Evolutionary conservation across 2,113 vertebrate species (phyloP), one percentile per base, ranked within the genome.

Genomic region (Amblyornis subalaris): DNA sequence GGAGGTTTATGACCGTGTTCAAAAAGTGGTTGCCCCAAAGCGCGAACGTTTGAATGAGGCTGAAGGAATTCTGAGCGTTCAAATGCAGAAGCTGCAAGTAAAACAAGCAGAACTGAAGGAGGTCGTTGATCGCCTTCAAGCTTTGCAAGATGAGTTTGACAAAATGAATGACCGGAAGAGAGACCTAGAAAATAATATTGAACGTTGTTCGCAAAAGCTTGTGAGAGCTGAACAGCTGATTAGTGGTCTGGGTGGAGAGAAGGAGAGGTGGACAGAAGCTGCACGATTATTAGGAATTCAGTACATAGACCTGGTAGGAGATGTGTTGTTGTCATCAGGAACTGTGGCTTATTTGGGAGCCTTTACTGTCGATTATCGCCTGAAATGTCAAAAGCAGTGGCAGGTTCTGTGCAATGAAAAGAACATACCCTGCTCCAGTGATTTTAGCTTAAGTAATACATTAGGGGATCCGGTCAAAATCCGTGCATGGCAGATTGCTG

Each of bases 211-310:
- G 7, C 98, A 99, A 75, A 99, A 99, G 95, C 96, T 99, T 3
- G 67, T 98, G 84, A 96, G 99, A 65, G 99, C 99, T 40, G 99
- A 99, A 50, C 98, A 99, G 88, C 96, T 99, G 45, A 99, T 99
- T 6, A 98, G 98, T 42, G 99, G 99, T 20, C 98, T 99, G 48
- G 98, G 99, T 17, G 99, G 99, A 38, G 99, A 99, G 96, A 99
- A 99, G 93, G 98, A 99, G 40, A 97, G 99, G 42, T 99, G 99
- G 99, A 99, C 98, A 14, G 99, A 99, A 90, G 98, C 98, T 6
- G 98, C 98, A 12, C 93, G 95, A 21, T 85, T 97, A 15, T 95
- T 99, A 15, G 98, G 97, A 14, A 86, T 98, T 57, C 98, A 88
- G 61, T 99, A 99, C 54, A 94, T 38, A 64, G 98, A 99, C 78